phyloP scores from a whole-genome alignment of 2,888 invertebrate genomes.

The Barypeithes pellucidus region DNA sequence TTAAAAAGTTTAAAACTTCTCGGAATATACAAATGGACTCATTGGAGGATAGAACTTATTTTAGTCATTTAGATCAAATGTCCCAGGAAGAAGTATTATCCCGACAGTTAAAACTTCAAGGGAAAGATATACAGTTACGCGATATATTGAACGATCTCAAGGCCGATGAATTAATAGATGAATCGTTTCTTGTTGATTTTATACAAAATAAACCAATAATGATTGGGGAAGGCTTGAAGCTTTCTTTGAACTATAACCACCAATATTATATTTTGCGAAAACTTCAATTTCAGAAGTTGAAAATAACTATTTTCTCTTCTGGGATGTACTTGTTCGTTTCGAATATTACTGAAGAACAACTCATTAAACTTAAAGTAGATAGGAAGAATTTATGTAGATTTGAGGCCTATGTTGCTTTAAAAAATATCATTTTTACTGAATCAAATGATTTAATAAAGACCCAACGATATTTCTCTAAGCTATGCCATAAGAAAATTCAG shows the following conservation, averaged over 20 bases:
- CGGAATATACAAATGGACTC: neutral
- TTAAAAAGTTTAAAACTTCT: conserved; percentile 3
- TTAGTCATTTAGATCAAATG: conserved; percentile 1
- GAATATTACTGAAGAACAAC: neutral
- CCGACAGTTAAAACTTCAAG: conserved; percentile 16
- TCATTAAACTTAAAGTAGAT: neutral
- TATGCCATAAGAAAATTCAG: neutral
- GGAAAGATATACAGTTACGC: neutral
- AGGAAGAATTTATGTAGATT: too few relatives aligned
- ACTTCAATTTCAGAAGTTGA: conserved; percentile 4
- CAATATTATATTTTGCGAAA: neutral
- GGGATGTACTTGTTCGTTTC: neutral
- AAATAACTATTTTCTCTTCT: neutral
- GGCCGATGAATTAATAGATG: neutral
- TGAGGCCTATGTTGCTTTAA: neutral
- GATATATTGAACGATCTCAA: neutral
- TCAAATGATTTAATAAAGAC: neutral
- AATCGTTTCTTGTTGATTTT: neutral
- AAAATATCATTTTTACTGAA: neutral
- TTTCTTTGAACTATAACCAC: neutral
- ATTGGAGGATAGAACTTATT: neutral
- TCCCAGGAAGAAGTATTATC: conserved; percentile 27
- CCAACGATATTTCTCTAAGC: neutral
- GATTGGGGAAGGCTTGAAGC: neutral
- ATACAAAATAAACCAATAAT: neutral